A percentile compares a stretch with the other conserved stretches of the same genome.
Evolutionary conservation across 2,888 invertebrate genomes (phyloP).

Genomic region (Machimus atricapillus): DNA sequence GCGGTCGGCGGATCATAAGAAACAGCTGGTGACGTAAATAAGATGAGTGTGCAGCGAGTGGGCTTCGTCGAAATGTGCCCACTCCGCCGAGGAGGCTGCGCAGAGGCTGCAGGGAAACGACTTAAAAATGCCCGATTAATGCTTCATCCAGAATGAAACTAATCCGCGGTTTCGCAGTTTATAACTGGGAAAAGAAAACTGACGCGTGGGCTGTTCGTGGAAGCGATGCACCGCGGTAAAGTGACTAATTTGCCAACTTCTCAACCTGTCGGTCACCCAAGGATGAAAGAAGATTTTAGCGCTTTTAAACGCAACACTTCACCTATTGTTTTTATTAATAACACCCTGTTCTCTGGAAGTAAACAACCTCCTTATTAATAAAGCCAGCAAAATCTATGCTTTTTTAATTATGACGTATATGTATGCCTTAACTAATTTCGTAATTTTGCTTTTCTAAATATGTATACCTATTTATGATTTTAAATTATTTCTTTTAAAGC

Average conservation of each 20-base stretch:
- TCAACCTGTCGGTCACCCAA: neutral
- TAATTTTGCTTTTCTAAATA: neutral
- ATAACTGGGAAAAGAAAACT: neutral
- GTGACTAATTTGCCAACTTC: slow-evolving; percentile 5
- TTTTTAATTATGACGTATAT: no score
- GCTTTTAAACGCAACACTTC: neutral
- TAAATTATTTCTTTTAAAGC: neutral
- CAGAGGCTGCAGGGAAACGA: neutral
- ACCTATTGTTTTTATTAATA: neutral
- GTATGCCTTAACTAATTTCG: neutral
- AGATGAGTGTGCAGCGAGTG: neutral
- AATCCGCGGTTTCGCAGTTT: neutral
- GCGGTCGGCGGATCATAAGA: neutral
- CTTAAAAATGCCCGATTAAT: neutral
- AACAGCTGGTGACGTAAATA: neutral
- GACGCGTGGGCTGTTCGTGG: neutral
- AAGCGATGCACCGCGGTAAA: neutral
- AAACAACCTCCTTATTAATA: no score
- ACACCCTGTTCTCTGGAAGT: neutral
- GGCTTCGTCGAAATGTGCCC: neutral
- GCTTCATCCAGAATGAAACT: neutral
- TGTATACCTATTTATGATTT: neutral
- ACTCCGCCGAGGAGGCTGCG: neutral
- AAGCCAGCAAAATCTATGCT: no score
- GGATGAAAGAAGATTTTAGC: neutral